Conservation (phyloP, 2,888 invertebrate genomes). For the Zeuzera pyrina region DNA sequence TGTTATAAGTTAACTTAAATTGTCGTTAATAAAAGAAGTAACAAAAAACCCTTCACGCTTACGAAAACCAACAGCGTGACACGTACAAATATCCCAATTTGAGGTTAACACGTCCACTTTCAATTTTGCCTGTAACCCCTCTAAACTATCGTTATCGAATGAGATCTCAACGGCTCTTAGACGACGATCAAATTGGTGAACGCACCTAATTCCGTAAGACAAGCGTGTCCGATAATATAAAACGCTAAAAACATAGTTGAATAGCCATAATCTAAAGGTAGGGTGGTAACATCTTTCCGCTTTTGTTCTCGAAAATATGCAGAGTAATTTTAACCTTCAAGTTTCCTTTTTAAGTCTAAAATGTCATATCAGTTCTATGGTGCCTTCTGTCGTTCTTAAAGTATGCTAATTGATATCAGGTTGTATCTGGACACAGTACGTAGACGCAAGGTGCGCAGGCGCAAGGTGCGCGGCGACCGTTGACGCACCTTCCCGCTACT, state of each 20-base stretch:
- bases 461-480: conserved; percentile 61
- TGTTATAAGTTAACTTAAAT: too few species aligned
- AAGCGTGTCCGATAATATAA: conserved; percentile 61
- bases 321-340: too few species aligned
- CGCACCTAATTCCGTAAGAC: conserved; percentile 55
- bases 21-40: not conserved
- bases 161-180: conserved; percentile 46
- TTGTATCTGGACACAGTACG: conserved; percentile 43
- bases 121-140: conserved; percentile 16
- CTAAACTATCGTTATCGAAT: conserved; percentile 31
- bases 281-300: conserved; percentile 58
- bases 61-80: conserved; percentile 30
- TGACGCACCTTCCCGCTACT: conserved; percentile 36
- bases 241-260: conserved; percentile 56
- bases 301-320: too few species aligned
- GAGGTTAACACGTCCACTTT: conserved; percentile 17
- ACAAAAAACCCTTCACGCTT: not conserved
- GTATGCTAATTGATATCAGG: conserved; percentile 46
- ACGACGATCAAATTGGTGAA: conserved; percentile 33
- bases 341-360: too few species aligned
- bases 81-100: conserved; percentile 31
- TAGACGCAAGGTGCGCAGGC: conserved; percentile 57
- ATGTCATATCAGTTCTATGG: too few species aligned
- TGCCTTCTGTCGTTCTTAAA: conserved; percentile 24
- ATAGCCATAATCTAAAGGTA: conserved; percentile 57